Percentiles rank a stretch among this genome's conserved stretches.
Conservation (phyloP, 2,113 vertebrate genomes). For the Pteronura brasiliensis region DNA sequence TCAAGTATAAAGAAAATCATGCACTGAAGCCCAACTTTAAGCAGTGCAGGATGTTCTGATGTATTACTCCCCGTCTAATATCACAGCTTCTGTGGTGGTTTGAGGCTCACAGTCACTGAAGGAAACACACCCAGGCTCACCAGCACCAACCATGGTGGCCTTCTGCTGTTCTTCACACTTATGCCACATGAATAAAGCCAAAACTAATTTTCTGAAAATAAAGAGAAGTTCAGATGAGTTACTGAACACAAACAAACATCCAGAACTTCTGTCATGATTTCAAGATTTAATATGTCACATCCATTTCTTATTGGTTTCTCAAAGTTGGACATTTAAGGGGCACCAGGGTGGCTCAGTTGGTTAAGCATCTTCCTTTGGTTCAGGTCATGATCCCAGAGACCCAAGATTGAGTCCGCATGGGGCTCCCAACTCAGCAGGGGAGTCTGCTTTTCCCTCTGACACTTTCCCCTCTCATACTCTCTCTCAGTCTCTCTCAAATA, state of each 20-base stretch:
- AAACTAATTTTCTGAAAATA: not conserved
- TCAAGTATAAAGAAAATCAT: not conserved
- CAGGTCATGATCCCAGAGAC: no score
- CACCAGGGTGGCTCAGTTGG: no score
- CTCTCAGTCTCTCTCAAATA: no score
- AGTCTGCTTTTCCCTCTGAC: no score
- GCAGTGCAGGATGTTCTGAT: not conserved
- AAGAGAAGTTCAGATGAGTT: not conserved
- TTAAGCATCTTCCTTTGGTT: no score
- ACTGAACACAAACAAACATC: not conserved
- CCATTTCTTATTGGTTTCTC: not conserved
- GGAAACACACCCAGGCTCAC: not conserved
- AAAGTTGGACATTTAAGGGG: not conserved
- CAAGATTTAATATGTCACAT: not conserved
- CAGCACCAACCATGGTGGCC: accelerated
- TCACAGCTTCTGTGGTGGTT: not conserved
- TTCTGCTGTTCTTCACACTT: not conserved
- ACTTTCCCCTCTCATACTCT: no score
- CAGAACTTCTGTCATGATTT: not conserved
- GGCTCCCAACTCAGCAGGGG: no score
- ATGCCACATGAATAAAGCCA: not conserved
- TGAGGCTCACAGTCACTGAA: accelerated
- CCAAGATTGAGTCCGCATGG: no score
- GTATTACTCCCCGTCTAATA: not conserved
- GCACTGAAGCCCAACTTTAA: not conserved